phyloP scores from a whole-genome alignment of 2,888 invertebrate genomes.

The Electrophaes corylata region DNA sequence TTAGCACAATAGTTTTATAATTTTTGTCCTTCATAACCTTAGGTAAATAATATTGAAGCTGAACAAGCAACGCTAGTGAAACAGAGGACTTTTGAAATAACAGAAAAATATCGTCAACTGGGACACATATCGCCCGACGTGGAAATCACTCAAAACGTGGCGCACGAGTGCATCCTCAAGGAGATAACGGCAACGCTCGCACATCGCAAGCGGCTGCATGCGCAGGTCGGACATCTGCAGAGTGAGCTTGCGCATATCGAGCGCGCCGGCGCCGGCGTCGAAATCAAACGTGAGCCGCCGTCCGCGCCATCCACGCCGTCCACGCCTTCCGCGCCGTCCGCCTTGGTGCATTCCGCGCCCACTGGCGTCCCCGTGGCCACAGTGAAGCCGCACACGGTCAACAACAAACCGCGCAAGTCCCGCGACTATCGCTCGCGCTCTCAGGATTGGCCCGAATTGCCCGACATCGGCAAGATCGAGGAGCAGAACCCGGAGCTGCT shows the following conservation, averaged over 20 bases:
- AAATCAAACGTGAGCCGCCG: constrained; percentile 52
- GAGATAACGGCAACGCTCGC: constrained; percentile 94
- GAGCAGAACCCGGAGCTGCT: constrained; percentile 96
- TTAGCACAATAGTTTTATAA: constrained; percentile 19
- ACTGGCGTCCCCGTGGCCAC: constrained; percentile 66
- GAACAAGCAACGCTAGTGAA: constrained; percentile 90
- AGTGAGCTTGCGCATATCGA: constrained; percentile 91
- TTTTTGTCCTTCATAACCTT: constrained; percentile 36
- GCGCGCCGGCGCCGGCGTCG: constrained; percentile 85
- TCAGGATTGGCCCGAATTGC: constrained; percentile 96
- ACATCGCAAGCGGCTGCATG: constrained; percentile 93
- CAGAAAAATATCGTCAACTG: constrained; percentile 87
- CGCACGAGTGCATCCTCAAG: constrained; percentile 92
- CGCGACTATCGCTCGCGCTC: constrained; percentile 91
- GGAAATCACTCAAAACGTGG: constrained; percentile 87
- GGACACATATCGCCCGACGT: constrained; percentile 81
- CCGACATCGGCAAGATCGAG: constrained; percentile 94
- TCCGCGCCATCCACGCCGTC: constrained; percentile 8
- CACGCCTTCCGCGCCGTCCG: constrained; percentile 5
- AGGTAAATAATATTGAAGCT: constrained; percentile 88
- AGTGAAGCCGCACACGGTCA: constrained; percentile 76
- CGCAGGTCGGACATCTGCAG: constrained; percentile 91
- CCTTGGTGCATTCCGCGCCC: not conserved
- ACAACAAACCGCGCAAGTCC: constrained; percentile 78
- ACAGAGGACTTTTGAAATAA: constrained; percentile 90